These are phyloP conservation scores for Pitangus sulphuratus DNA, from an alignment of 2,797 vertebrate genomes.

Conservation along the genomic window DNA sequence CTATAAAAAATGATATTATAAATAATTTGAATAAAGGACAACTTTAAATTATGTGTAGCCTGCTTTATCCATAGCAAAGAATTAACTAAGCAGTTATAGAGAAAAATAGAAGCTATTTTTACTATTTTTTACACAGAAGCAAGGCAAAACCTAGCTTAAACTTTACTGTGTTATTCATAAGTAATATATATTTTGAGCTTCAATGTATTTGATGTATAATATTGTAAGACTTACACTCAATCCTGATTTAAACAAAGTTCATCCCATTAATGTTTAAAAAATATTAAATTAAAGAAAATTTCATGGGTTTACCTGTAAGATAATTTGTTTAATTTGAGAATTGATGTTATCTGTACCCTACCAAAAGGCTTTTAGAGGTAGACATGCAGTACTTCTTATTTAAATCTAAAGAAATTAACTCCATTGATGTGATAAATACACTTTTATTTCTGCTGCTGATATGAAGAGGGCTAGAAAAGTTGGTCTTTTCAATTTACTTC, in stretches of 20 bases:
- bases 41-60: background rate
- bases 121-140: background rate
- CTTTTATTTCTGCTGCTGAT: conserved; percentile 17
- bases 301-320: background rate
- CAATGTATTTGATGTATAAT: background rate
- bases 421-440: background rate
- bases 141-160: background rate
- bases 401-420: background rate
- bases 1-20: background rate
- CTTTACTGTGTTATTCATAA: background rate
- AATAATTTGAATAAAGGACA: background rate
- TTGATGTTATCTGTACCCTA: background rate
- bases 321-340: background rate
- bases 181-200: background rate
- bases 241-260: background rate
- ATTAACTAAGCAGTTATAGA: background rate
- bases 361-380: background rate
- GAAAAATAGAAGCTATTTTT: background rate
- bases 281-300: background rate
- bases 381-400: background rate
- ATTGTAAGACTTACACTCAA: background rate
- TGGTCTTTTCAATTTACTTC: background rate
- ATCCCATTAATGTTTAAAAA: background rate
- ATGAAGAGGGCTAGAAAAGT: background rate
- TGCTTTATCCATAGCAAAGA: background rate